Conservation (phyloP, 2,113 vertebrate genomes). For the Tyrannus savana region DNA sequence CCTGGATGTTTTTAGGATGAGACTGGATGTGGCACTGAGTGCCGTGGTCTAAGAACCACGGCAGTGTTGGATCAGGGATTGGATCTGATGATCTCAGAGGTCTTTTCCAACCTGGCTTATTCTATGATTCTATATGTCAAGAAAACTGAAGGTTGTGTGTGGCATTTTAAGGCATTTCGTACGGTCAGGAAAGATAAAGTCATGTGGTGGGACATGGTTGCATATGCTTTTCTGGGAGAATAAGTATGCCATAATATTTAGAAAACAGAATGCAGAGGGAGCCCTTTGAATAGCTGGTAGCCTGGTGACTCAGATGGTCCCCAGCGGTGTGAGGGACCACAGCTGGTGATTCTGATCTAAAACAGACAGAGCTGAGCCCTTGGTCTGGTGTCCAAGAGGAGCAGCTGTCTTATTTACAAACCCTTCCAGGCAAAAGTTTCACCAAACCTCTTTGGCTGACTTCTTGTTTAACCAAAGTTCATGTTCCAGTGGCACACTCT, state of each 20-base stretch:
- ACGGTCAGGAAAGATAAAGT: not conserved
- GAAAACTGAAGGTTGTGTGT: not conserved
- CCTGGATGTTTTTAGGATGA: no score
- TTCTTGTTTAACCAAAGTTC: not conserved
- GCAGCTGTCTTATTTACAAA: not conserved
- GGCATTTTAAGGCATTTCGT: not conserved
- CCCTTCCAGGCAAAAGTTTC: not conserved
- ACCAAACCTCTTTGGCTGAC: not conserved
- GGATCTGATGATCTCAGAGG: no score
- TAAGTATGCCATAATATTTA: not conserved
- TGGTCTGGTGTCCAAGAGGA: not conserved
- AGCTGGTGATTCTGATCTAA: not conserved
- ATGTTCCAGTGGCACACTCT: not conserved
- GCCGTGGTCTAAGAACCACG: no score
- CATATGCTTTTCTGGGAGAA: not conserved
- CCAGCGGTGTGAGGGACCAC: fast-evolving
- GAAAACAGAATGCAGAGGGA: not conserved
- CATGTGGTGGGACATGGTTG: not conserved
- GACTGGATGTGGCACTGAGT: no score
- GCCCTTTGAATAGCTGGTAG: not conserved
- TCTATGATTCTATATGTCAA: not conserved
- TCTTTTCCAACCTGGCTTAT: no score
- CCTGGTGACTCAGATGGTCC: not conserved
- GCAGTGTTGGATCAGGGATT: no score
- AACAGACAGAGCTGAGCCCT: not conserved